Percentiles rank a stretch among this genome's conserved stretches.
phyloP scores from a whole-genome alignment of 2,113 vertebrate species.

The Ammodytes dubius region DNA sequence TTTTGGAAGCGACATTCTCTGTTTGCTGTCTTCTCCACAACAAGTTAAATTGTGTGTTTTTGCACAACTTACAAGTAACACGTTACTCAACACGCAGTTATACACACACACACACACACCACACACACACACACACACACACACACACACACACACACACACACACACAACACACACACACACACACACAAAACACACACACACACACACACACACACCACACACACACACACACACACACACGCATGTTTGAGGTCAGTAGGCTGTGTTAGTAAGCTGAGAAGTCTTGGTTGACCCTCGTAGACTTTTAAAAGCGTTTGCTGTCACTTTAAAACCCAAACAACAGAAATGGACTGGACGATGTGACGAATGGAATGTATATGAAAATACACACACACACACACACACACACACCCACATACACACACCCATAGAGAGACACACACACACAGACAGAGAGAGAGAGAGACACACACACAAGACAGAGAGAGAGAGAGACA shows the following conservation, averaged over 20 bases:
- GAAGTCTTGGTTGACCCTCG: not conserved
- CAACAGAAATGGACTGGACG: too few relatives aligned
- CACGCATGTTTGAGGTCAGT: not conserved
- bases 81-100: not conserved
- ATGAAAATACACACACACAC: too few relatives aligned
- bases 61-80: not conserved
- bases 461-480: too few relatives aligned
- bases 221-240: not conserved
- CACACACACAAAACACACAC: constrained; percentile 2
- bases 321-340: constrained; percentile 13
- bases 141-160: not conserved
- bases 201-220: not conserved
- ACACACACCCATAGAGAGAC: too few relatives aligned
- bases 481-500: too few relatives aligned
- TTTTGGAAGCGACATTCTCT: too few relatives aligned
- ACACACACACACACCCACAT: too few relatives aligned
- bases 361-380: too few relatives aligned
- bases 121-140: not conserved
- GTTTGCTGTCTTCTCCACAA: too few relatives aligned
- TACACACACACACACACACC: constrained; percentile 1
- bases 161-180: not conserved
- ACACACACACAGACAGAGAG: too few relatives aligned
- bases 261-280: constrained; percentile 9
- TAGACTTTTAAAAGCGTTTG: constrained; percentile 16
- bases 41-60: too few relatives aligned